Evolutionary conservation across 2,888 invertebrate species (phyloP).

Genomic region (Plagodis dolabraria): DNA sequence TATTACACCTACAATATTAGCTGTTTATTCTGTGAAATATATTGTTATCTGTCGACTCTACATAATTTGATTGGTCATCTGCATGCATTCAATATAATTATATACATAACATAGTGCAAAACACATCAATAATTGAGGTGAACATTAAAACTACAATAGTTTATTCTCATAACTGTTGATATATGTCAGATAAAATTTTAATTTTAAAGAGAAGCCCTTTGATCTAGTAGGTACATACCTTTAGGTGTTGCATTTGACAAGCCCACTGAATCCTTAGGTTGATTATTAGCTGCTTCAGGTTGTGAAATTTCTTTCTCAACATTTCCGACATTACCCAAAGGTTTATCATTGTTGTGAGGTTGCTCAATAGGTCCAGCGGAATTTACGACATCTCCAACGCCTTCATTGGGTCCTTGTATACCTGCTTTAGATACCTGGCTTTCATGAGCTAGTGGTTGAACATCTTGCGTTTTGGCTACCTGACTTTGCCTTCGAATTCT

Average conservation of each 20-base stretch:
- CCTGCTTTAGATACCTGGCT: slow-evolving; percentile 7
- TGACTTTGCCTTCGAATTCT: slow-evolving; percentile 47
- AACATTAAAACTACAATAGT: too few relatives aligned
- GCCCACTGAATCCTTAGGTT: neutral
- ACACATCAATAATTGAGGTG: too few relatives aligned
- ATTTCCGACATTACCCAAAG: neutral
- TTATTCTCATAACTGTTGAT: too few relatives aligned
- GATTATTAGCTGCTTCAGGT: neutral
- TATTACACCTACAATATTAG: too few relatives aligned
- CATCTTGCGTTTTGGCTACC: neutral
- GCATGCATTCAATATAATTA: too few relatives aligned
- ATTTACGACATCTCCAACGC: slow-evolving; percentile 29
- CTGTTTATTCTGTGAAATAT: too few relatives aligned
- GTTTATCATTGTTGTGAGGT: neutral
- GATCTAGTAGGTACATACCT: slow-evolving; percentile 6
- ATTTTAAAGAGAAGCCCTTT: neutral
- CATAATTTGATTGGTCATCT: too few relatives aligned
- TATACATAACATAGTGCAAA: too few relatives aligned
- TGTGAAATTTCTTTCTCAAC: neutral
- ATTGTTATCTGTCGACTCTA: too few relatives aligned
- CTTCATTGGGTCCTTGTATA: slow-evolving; percentile 43
- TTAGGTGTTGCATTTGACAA: slow-evolving; percentile 18
- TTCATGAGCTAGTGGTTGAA: slow-evolving; percentile 11
- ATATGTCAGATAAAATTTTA: too few relatives aligned
- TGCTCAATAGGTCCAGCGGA: neutral